A percentile compares a stretch with the other conserved stretches of the same genome.
These are phyloP conservation scores for Silurus asotus DNA, from an alignment of 2,113 vertebrate species.

Conservation along the genomic window DNA sequence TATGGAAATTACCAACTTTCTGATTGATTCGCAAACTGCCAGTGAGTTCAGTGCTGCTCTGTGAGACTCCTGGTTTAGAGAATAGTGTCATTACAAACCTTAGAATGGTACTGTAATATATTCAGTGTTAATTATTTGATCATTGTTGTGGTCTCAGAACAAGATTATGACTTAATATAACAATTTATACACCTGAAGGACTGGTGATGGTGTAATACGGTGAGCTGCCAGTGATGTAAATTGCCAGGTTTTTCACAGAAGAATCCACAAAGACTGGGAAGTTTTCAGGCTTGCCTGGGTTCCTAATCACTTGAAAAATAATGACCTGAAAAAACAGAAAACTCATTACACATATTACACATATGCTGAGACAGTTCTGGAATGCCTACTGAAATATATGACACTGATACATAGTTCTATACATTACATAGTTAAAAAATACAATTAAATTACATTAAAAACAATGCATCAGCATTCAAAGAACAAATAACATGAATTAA, in stretches of 20 bases:
- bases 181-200: conserved; percentile 59
- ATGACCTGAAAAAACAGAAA: conserved; percentile 62
- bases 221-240: conserved; percentile 66
- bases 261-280: conserved; percentile 63
- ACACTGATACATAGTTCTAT: not conserved
- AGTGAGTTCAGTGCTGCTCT: conserved; percentile 55
- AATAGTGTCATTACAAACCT: not conserved
- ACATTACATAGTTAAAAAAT: not conserved
- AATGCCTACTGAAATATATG: not conserved
- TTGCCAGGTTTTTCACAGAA: conserved; percentile 63
- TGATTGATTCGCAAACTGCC: conserved; percentile 61
- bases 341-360: not conserved
- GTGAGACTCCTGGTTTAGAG: conserved; percentile 57
- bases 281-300: conserved; percentile 52
- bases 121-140: not conserved
- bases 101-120: not conserved
- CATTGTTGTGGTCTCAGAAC: not conserved
- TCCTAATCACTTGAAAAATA: conserved; percentile 62
- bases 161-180: not conserved
- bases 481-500: not conserved
- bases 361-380: not conserved
- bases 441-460: not conserved
- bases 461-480: not conserved
- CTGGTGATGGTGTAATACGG: conserved; percentile 62
- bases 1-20: conserved; percentile 61